phyloP scores from a whole-genome alignment of 2,113 vertebrate species.

The Charadrius vociferus region DNA sequence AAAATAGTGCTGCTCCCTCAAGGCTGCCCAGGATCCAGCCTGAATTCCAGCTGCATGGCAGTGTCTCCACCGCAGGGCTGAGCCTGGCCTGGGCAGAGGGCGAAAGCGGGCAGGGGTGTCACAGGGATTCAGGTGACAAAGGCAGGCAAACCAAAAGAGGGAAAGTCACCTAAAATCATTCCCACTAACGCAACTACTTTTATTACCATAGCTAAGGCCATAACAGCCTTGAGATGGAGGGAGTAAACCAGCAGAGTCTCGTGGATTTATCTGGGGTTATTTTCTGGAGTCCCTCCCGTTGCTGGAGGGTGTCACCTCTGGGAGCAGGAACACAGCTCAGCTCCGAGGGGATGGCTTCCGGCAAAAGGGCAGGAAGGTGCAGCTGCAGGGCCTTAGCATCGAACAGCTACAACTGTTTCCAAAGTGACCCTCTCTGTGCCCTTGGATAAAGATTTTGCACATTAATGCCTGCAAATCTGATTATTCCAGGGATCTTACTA shows the following conservation, averaged over 20 bases:
- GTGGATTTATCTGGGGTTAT: not conserved
- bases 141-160: not conserved
- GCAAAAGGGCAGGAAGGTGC: not conserved
- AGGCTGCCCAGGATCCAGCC: not conserved
- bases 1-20: not conserved
- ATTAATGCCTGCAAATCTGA: not conserved
- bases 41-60: not conserved
- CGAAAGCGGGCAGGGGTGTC: accelerated
- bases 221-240: not conserved
- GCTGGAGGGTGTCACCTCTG: not conserved
- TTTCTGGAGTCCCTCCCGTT: not conserved
- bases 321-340: not conserved
- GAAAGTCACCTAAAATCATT: not conserved
- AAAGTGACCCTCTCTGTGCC: not conserved
- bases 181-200: not conserved
- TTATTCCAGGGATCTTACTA: not conserved
- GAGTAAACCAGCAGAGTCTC: not conserved
- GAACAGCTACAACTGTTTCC: not conserved
- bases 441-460: not conserved
- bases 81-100: not conserved
- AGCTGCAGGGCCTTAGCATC: not conserved
- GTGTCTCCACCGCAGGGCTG: not conserved
- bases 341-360: not conserved
- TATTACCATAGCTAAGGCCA: accelerated
- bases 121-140: not conserved